Conservation (phyloP, 2,113 vertebrate genomes). For the Elephas maximus region DNA sequence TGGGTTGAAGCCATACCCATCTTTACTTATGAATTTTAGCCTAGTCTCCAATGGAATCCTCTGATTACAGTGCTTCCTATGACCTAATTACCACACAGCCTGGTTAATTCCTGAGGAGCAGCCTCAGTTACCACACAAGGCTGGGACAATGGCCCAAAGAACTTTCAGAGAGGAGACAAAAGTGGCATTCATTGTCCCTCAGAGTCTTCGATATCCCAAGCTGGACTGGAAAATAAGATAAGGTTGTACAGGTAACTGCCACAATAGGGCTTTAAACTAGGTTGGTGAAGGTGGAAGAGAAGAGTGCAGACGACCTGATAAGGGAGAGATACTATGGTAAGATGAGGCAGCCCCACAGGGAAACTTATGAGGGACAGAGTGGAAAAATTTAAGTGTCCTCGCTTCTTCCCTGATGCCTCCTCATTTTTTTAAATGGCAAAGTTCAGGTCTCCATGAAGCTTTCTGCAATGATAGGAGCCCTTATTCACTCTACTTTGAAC, state of each 20-base stretch:
- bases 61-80: conserved; percentile 29
- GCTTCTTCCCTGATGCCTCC: background rate
- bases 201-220: background rate
- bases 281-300: background rate
- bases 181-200: conserved; percentile 25
- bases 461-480: accelerated
- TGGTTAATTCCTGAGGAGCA: conserved; percentile 22
- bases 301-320: background rate
- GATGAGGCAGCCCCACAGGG: background rate
- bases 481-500: background rate
- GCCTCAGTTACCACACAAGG: background rate
- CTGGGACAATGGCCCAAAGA: conserved; percentile 30
- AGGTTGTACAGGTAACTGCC: background rate
- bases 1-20: conserved; percentile 56
- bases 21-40: conserved; percentile 70
- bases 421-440: background rate
- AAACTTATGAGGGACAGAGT: background rate
- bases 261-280: conserved; percentile 3
- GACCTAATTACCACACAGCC: conserved; percentile 68
- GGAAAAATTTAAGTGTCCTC: background rate
- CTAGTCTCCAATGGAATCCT: conserved; percentile 16
- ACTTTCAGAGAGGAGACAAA: conserved; percentile 58
- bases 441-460: background rate
- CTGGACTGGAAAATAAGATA: conserved; percentile 14
- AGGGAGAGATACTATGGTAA: background rate